Base-by-base conservation (phyloP, 2,888 invertebrate genomes). In the Lasioglossum calceatum region DNA sequence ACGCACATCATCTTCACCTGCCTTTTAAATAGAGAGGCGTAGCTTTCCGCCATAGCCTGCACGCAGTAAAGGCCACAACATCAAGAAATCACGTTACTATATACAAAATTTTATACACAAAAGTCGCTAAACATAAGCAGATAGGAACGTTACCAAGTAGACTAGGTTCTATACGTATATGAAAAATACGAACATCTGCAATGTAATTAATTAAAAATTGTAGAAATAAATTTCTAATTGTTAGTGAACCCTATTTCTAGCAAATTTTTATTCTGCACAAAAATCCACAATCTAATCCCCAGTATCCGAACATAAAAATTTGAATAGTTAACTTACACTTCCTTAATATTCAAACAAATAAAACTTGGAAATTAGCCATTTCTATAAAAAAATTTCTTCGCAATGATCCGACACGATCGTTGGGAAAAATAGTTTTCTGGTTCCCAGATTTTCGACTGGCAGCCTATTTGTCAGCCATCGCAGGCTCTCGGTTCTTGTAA, bases 1-100 rank as follows among this genome's bases (percentile, higher is more conserved):
- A 47, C 79, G 82, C 76, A 84, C 88, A 75, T 71, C 70, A 75
- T 82, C 87, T 88, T 86, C 82, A 50, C 61, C 70, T 32, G 32
- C 23, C 82, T 87, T 87, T 87, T 82, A 75, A 77, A 76, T 50
- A 76, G 78, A n/a, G 36, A 67, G 73, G 10, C n/a, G 42, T 54
- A 76, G 39, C 79, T 83, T 73, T 61, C 61, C 78, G 42, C 16
- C 74, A 14, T 61, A 77, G 61, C 32, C 32, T 23, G 50, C 72
- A 12, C 64, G 23, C 42, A 39, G 64, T 42, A 74, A 77, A 74
- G 58, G 70, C 42, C 19, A 61, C 64, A 61, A 70, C 71, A 61
- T 73, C 77, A 16, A 36, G n/a, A 77, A 82, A 80, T 70, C 42
- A 61, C 54, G 23, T 54, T 54, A 27, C 27, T 27, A 54, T 54